Conservation (phyloP, 2,797 vertebrate genomes). For the Peromyscus attwateri region DNA sequence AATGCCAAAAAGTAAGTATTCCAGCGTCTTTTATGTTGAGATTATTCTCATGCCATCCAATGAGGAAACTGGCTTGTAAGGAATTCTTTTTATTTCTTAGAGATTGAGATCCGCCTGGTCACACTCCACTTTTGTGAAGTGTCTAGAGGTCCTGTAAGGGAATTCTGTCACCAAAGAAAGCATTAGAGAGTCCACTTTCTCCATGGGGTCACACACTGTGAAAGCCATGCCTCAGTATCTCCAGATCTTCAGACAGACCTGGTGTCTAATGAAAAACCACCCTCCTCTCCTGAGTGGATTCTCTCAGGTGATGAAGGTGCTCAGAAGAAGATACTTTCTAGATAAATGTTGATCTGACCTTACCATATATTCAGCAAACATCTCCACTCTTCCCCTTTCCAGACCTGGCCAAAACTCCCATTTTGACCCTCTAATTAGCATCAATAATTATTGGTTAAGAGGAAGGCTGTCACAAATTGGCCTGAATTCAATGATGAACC, state of each 20-base stretch:
- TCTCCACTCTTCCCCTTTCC: neutral
- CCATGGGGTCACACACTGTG: neutral
- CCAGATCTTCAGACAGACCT: neutral
- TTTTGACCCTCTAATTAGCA: slow-evolving; percentile 5
- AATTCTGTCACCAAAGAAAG: neutral
- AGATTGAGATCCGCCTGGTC: neutral
- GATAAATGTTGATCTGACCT: neutral
- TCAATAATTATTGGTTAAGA: neutral
- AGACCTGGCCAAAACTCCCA: neutral
- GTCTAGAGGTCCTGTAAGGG: neutral
- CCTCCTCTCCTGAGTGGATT: slow-evolving; percentile 5
- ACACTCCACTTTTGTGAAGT: neutral
- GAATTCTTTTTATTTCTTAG: slow-evolving; percentile 54
- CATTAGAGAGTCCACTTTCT: neutral
- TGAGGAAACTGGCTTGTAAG: slow-evolving; percentile 2
- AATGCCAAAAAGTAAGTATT: neutral
- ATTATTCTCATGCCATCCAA: neutral
- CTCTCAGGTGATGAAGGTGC: neutral
- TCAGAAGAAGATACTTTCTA: neutral
- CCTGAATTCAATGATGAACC: slow-evolving; percentile 28
- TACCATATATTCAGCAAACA: neutral
- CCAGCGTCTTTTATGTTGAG: neutral
- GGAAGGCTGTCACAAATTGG: neutral
- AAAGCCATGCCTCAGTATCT: neutral
- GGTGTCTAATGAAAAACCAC: neutral